A percentile compares a stretch with the other conserved stretches of the same genome.
Conservation (phyloP, 2,888 invertebrate species). For the Bibio marci region DNA sequence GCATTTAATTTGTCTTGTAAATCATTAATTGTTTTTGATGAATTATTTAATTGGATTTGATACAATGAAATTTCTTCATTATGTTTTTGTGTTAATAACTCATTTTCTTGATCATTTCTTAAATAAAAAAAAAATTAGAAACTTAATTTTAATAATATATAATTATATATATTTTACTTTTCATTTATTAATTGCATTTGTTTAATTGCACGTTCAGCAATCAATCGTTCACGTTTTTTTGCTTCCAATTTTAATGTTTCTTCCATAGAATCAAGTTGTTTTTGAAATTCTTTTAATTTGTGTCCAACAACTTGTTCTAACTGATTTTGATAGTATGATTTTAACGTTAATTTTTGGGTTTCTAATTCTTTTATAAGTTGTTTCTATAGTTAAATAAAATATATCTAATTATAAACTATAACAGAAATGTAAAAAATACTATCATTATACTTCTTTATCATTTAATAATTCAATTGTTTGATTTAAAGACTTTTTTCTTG, state of each 20-base stretch:
- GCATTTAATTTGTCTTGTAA: conserved; percentile 37
- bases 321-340: conserved; percentile 63
- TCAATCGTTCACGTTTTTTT: conserved; percentile 41
- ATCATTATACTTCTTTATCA: conserved; percentile 38
- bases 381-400: conserved; percentile 27
- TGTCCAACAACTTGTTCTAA: conserved; percentile 58
- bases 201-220: conserved; percentile 51
- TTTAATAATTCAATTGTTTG: conserved; percentile 33
- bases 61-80: conserved; percentile 58
- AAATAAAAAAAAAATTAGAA: conserved; percentile 8
- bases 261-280: conserved; percentile 54
- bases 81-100: conserved; percentile 60
- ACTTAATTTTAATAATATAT: neutral
- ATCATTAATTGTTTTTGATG: conserved; percentile 45
- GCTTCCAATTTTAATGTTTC: conserved; percentile 43
- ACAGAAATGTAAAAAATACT: conserved; percentile 2
- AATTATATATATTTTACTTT: conserved; percentile 27
- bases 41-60: conserved; percentile 50
- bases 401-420: no score
- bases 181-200: conserved; percentile 55
- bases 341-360: conserved; percentile 46
- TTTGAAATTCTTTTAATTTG: conserved; percentile 61
- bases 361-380: conserved; percentile 37
- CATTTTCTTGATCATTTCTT: conserved; percentile 59
- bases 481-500: conserved; percentile 36